Evolutionary conservation across 2,888 invertebrate genomes (phyloP).

Genomic region (Tricholauxania praeusta): DNA sequence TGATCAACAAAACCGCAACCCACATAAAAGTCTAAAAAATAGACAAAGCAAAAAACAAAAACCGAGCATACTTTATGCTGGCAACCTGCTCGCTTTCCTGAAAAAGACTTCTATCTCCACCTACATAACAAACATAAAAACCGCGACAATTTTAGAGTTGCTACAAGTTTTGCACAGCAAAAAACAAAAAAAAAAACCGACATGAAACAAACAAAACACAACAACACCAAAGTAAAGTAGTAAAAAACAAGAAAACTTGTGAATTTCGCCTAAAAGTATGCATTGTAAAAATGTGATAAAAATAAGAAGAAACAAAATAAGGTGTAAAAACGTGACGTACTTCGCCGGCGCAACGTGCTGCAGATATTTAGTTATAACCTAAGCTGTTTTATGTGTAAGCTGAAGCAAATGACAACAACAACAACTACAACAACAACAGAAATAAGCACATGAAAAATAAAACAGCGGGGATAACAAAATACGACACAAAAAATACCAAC

Average conservation of each 20-base stretch:
- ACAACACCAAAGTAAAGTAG: not conserved
- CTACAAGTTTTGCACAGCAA: not conserved
- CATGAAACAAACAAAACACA: not conserved
- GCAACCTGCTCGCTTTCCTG: too few relatives aligned
- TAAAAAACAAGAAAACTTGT: slow-evolving; percentile 14
- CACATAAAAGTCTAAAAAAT: not conserved
- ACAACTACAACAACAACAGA: not conserved
- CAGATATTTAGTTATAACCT: slow-evolving; percentile 17
- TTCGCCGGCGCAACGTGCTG: not conserved
- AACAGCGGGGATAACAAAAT: slow-evolving; percentile 8
- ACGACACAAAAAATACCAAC: not conserved
- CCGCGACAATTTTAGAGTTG: slow-evolving; percentile 10
- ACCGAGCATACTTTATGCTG: too few relatives aligned
- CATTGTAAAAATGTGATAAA: slow-evolving; percentile 26
- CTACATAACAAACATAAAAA: not conserved
- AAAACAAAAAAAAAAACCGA: not conserved
- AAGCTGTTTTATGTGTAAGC: slow-evolving; percentile 16
- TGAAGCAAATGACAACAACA: not conserved
- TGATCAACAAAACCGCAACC: slow-evolving; percentile 8
- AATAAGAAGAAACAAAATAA: not conserved
- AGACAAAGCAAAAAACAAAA: not conserved
- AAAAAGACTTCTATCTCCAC: not conserved
- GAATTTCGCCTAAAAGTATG: slow-evolving; percentile 20
- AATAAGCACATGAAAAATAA: slow-evolving; percentile 6
- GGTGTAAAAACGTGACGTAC: slow-evolving; percentile 16